These are phyloP conservation scores for Temnothorax curvispinosus DNA, from an alignment of 1,140 invertebrate genomes.

Conservation along the genomic window DNA sequence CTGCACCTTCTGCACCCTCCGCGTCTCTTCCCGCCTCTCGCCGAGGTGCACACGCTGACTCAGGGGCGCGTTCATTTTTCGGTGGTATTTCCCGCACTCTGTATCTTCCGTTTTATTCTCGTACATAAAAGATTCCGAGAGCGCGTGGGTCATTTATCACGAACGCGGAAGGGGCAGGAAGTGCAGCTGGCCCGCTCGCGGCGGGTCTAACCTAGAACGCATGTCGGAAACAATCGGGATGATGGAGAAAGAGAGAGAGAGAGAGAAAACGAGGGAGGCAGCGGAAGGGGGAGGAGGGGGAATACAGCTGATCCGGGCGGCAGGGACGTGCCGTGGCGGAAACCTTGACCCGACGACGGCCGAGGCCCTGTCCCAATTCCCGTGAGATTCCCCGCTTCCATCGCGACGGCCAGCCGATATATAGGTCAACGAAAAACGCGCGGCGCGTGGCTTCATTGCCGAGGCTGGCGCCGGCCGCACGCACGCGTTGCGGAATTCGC, in stretches of 20 bases:
- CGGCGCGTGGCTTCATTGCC: slow-evolving; percentile 2
- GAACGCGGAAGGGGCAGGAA: background rate
- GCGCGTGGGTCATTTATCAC: no score
- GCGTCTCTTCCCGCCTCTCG: background rate
- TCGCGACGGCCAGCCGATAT: slow-evolving; percentile 64
- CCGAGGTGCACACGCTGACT: background rate
- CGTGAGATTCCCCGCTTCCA: slow-evolving; percentile 72
- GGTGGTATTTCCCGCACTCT: background rate
- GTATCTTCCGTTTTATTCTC: background rate
- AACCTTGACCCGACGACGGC: slow-evolving; percentile 82
- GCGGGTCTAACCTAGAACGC: slow-evolving; percentile 73
- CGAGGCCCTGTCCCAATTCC: slow-evolving; percentile 82
- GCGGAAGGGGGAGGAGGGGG: slow-evolving; percentile 13
- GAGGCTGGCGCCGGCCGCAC: background rate
- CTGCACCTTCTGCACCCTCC: slow-evolving; percentile 32
- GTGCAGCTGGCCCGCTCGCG: background rate
- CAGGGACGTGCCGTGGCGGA: slow-evolving; percentile 68
- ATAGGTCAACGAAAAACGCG: slow-evolving; percentile 74
- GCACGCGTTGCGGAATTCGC: background rate
- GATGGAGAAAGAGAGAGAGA: slow-evolving; percentile 53
- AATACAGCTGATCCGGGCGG: slow-evolving; percentile 77
- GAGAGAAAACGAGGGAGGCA: background rate
- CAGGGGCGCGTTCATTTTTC: background rate
- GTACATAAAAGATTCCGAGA: background rate
- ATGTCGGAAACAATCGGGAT: slow-evolving; percentile 63